Percentiles rank a stretch among this genome's conserved stretches.
These are phyloP conservation scores for Euzophera pinguis DNA, from an alignment of 2,888 invertebrate genomes.

Conservation along the genomic window DNA sequence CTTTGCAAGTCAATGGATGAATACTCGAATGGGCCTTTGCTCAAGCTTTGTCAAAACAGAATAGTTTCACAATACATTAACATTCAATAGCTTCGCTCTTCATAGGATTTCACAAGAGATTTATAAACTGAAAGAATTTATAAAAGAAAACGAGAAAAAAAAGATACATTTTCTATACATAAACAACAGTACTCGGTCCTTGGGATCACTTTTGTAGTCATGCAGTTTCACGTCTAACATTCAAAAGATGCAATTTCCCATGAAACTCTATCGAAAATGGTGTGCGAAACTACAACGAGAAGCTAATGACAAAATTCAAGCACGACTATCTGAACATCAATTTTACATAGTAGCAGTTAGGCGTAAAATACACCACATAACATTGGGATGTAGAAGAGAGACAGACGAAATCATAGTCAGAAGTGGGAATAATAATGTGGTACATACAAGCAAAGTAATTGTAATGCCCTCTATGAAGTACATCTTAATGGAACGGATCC, in stretches of 20 bases:
- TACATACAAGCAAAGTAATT: constrained; percentile 44
- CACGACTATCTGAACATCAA: constrained; percentile 55
- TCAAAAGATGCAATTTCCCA: constrained; percentile 26
- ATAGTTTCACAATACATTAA: background rate
- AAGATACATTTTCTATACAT: constrained; percentile 14
- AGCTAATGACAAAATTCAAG: constrained; percentile 51
- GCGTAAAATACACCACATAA: constrained; percentile 47
- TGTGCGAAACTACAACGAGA: constrained; percentile 50
- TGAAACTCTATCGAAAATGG: constrained; percentile 61
- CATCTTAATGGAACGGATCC: constrained; percentile 35
- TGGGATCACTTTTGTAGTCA: constrained; percentile 32
- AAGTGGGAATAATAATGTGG: constrained; percentile 21
- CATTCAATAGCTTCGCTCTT: constrained; percentile 2
- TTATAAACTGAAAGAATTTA: background rate
- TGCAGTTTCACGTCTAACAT: constrained; percentile 40
- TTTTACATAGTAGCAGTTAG: constrained; percentile 62
- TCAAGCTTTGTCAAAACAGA: constrained; percentile 3
- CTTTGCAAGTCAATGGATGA: background rate
- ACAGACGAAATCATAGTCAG: constrained; percentile 29
- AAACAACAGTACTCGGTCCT: constrained; percentile 23
- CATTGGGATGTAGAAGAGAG: constrained; percentile 33
- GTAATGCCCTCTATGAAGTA: constrained; percentile 39
- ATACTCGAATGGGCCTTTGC: background rate
- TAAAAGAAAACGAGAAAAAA: background rate
- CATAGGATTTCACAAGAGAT: background rate